Evolutionary conservation across 2,888 invertebrate genomes (phyloP).

Genomic region (Ceramica pisi): DNA sequence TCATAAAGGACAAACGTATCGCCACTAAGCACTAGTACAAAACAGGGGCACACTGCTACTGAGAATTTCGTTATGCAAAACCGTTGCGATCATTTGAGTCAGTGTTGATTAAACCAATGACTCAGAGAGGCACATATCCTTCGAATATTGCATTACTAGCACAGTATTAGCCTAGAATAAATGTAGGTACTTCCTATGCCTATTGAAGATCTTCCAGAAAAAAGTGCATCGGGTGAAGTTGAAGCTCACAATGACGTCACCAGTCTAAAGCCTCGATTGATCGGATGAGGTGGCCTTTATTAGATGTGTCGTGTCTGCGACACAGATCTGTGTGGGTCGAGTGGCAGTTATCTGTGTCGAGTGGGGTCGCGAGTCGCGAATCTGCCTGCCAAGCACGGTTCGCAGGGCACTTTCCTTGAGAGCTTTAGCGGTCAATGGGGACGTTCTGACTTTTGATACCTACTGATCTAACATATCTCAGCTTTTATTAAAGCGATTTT

Average conservation of each 20-base stretch:
- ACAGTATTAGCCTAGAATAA: background rate
- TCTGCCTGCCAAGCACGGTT: slow-evolving; percentile 22
- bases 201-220: background rate
- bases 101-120: too few relatives aligned
- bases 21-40: too few relatives aligned
- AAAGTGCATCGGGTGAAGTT: background rate
- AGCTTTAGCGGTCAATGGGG: slow-evolving; percentile 13
- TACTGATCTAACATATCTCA: background rate
- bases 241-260: slow-evolving; percentile 7
- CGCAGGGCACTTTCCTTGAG: slow-evolving; percentile 28
- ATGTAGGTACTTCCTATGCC: background rate
- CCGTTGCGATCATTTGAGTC: too few relatives aligned
- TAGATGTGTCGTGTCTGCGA: slow-evolving; percentile 1
- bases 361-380: slow-evolving; percentile 23
- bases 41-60: too few relatives aligned
- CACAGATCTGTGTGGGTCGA: slow-evolving; percentile 44
- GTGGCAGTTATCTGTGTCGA: slow-evolving; percentile 39
- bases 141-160: too few relatives aligned
- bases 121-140: too few relatives aligned
- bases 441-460: background rate
- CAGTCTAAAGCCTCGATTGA: slow-evolving; percentile 21
- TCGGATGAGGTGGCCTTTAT: slow-evolving; percentile 12
- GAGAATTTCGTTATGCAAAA: too few relatives aligned
- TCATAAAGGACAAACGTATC: too few relatives aligned
- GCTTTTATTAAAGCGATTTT: background rate